phyloP scores from a whole-genome alignment of 1,140 invertebrate species.

The Apis dorsata region DNA sequence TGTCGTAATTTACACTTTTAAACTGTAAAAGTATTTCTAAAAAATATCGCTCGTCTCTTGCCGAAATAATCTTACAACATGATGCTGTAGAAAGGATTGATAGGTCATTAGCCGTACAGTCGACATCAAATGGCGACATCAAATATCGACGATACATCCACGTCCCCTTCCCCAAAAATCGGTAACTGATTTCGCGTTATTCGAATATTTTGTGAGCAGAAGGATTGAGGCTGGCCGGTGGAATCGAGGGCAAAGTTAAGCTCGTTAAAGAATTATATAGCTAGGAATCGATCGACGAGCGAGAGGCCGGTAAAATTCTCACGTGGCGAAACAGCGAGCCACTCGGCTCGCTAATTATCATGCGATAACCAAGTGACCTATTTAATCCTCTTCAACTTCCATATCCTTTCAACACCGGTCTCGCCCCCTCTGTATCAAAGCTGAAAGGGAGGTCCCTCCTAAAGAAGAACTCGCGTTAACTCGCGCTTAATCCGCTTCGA shows the following conservation, averaged over 20 bases:
- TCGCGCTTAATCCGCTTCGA: conserved; percentile 54
- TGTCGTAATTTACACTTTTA: too few species aligned
- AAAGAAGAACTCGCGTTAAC: conserved; percentile 41
- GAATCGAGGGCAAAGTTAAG: conserved; percentile 64
- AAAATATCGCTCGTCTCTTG: too few species aligned
- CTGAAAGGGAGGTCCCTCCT: conserved; percentile 33
- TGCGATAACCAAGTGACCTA: conserved; percentile 20
- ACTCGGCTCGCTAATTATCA: conserved; percentile 34
- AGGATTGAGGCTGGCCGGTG: conserved; percentile 29
- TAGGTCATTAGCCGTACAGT: too few species aligned
- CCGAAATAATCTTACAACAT: too few species aligned
- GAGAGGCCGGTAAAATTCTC: conserved; percentile 54
- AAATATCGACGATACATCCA: conserved; percentile 22
- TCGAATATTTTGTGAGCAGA: conserved; percentile 65
- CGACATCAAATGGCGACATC: too few species aligned
- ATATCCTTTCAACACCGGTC: conserved; percentile 5
- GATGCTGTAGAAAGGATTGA: too few species aligned
- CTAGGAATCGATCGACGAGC: conserved; percentile 59
- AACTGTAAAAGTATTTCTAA: too few species aligned
- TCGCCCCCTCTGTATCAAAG: conserved; percentile 30
- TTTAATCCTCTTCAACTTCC: conserved; percentile 43
- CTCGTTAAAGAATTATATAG: conserved; percentile 67
- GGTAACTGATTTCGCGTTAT: conserved; percentile 69
- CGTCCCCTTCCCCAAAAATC: conserved; percentile 56
- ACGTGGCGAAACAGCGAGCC: conserved; percentile 46